These are phyloP conservation scores for Drosophila formosana DNA, from an alignment of 2,888 invertebrate species.

Conservation along the genomic window DNA sequence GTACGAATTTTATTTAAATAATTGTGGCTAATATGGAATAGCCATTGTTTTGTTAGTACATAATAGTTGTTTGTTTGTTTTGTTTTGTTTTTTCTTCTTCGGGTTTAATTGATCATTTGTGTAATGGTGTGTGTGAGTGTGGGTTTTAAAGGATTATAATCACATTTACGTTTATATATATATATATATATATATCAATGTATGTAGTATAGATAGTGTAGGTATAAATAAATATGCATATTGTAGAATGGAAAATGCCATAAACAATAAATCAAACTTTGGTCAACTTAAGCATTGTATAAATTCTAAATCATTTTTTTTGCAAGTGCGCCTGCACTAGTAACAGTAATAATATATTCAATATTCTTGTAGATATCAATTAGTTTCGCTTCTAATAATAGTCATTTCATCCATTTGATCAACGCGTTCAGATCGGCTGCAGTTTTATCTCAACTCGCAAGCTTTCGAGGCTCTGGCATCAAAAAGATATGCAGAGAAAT, in stretches of 20 bases:
- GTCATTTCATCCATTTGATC: conserved; percentile 10
- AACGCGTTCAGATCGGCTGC: conserved; percentile 25
- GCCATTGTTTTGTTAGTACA: conserved; percentile 50
- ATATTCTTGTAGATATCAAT: conserved; percentile 23
- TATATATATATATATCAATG: conserved; percentile 23
- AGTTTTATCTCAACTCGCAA: conserved; percentile 7
- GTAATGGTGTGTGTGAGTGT: conserved; percentile 19
- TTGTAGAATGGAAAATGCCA: conserved; percentile 63
- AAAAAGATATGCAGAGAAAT: conserved; percentile 53
- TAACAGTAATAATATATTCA: conserved; percentile 56
- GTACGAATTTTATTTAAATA: conserved; percentile 61
- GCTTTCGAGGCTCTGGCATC: conserved; percentile 40
- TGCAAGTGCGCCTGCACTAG: conserved; percentile 57
- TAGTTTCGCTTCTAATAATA: conserved; percentile 22
- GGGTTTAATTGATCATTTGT: conserved; percentile 57
- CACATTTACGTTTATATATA: conserved; percentile 60
- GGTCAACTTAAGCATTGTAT: conserved; percentile 75
- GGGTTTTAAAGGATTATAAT: conserved; percentile 66
- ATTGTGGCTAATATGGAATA: conserved; percentile 21
- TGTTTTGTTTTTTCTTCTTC: conserved; percentile 5
- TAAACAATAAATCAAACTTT: conserved; percentile 76
- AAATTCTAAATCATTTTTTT: conserved; percentile 68
- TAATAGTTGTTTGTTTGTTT: conserved; percentile 38
- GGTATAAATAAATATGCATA: conserved; percentile 37
- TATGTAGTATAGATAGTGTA: conserved; percentile 36